Evolutionary conservation across 2,113 vertebrate species (phyloP).

Genomic region (Heterotis niloticus): DNA sequence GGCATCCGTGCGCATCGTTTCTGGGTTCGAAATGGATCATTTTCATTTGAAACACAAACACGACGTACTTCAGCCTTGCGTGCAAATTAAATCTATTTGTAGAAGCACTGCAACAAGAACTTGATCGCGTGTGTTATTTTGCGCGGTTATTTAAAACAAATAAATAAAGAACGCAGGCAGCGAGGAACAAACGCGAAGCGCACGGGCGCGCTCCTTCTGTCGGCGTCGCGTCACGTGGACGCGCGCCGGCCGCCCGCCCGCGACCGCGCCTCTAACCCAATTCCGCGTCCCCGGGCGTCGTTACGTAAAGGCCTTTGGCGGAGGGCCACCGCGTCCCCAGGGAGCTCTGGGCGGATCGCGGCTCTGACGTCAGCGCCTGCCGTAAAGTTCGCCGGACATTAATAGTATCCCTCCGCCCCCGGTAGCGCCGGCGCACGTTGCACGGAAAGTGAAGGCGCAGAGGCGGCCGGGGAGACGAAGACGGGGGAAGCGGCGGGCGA

Average conservation of each 20-base stretch:
- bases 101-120: too few relatives aligned
- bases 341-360: conserved; percentile 29
- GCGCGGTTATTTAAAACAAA: too few relatives aligned
- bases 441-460: not conserved
- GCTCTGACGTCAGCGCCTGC: conserved; percentile 31
- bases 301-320: conserved; percentile 48
- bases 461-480: not conserved
- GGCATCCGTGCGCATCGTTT: too few relatives aligned
- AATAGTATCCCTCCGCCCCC: conserved; percentile 13
- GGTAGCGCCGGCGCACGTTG: not conserved
- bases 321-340: conserved; percentile 34
- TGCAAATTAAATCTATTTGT: too few relatives aligned
- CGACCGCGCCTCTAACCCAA: conserved; percentile 46
- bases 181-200: too few relatives aligned
- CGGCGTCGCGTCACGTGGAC: conserved; percentile 26
- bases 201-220: not conserved
- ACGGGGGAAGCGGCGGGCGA: not conserved
- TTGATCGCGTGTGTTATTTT: too few relatives aligned
- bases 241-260: conserved; percentile 46
- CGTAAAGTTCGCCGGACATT: conserved; percentile 18
- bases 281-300: conserved; percentile 35
- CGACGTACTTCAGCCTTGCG: too few relatives aligned
- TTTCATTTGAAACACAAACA: too few relatives aligned
- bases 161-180: too few relatives aligned
- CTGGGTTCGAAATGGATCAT: too few relatives aligned